phyloP scores from a whole-genome alignment of 2,888 invertebrate genomes.

The Agapetus fuscipes region DNA sequence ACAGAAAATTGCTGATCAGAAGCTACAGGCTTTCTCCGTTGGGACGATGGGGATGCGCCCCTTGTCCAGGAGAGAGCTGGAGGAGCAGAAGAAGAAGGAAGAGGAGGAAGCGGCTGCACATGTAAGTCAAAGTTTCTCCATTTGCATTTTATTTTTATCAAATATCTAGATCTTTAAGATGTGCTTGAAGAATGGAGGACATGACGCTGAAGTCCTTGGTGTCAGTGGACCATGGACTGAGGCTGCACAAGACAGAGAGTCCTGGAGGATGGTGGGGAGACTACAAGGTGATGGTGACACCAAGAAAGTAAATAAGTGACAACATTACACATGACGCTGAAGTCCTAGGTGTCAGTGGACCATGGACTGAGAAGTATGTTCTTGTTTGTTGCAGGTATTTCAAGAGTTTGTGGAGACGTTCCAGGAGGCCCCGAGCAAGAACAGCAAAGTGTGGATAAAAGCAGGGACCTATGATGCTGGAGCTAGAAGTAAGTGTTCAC shows the following conservation, averaged over 20 bases:
- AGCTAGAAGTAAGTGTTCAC: slow-evolving; percentile 61
- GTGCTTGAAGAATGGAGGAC: no score
- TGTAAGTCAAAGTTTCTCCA: slow-evolving; percentile 40
- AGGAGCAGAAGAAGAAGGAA: slow-evolving; percentile 78
- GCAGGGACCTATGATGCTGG: slow-evolving; percentile 96
- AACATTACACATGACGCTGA: no score
- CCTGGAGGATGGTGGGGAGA: no score
- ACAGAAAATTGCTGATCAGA: slow-evolving; percentile 60
- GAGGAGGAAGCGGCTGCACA: slow-evolving; percentile 87
- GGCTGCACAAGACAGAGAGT: no score
- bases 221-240: no score
- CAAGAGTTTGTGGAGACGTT: slow-evolving; percentile 97
- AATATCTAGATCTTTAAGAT: background rate
- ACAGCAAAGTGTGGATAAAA: slow-evolving; percentile 93
- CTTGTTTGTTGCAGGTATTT: slow-evolving; percentile 78
- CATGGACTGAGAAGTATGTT: no score
- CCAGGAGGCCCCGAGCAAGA: slow-evolving; percentile 72
- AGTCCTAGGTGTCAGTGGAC: no score
- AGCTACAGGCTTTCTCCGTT: slow-evolving; percentile 65
- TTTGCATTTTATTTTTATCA: slow-evolving; percentile 4
- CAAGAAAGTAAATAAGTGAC: no score
- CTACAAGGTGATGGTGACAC: no score
- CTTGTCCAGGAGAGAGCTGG: slow-evolving; percentile 73
- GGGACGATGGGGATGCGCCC: slow-evolving; percentile 64
- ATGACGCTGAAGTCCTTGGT: no score